Evolutionary conservation across 2,888 invertebrate species (phyloP), one percentile per base, ranked within the genome.

Genomic region (Helicoverpa assulta): DNA sequence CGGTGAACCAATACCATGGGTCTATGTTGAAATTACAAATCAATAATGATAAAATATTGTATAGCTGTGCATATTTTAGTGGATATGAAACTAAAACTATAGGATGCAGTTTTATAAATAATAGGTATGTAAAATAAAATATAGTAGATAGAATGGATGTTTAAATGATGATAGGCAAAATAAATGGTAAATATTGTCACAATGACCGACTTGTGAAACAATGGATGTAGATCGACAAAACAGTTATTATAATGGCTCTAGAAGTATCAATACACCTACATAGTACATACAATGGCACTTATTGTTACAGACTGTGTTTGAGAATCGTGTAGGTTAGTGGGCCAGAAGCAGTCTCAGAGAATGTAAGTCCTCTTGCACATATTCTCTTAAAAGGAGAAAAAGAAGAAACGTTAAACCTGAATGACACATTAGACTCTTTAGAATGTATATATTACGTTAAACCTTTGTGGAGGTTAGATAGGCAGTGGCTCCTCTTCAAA

Each of bases 61-160:
- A 50, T 55, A 40, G 57, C 57, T 70, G 19, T 70, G 40, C 50
- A 53, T n/a, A 33, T 33, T 18, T 18, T 26, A 21, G 63, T n/a
- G 37, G 37, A 21, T 37, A 65, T 64, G 53, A 18, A 10, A 21
- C 6, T 18, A 18, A 70, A 8, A 12, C 18, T 59, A 21, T 21
- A 51, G 10, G 55, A 51, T 37, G 19, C 51, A 57, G 67, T 60
- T 73, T 60, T 57, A 56, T 73, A 67, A 72, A 67, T 72, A 72
- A 56, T 18, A n/a, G 4, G 26, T 21, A 14, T 7, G 16, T n/a
- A 3, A 6, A 50, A 16, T n/a, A 7, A n/a, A 47, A 50, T 53
- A 50, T 67, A 54, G 55, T 29, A 72, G 0, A 60, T 6, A n/a
- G 40, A 10, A 51, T 16, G 51, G 47, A 59, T 72, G 55, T 72